These are phyloP conservation scores for Rhinolophus sinicus DNA, from an alignment of 2,113 vertebrate species.

Conservation along the genomic window DNA sequence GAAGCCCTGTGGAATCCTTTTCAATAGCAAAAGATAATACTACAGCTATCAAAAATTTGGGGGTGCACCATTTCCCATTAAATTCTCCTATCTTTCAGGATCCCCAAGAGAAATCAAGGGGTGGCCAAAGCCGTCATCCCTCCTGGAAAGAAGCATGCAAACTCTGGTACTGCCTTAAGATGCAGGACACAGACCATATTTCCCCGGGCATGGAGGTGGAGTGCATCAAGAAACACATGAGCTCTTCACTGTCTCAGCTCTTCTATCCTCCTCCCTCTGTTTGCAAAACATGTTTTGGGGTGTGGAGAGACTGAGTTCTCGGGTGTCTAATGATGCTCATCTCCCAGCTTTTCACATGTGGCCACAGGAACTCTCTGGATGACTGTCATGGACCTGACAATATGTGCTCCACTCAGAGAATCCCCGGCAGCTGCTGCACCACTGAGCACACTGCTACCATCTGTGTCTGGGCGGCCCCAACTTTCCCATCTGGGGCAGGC, in stretches of 20 bases:
- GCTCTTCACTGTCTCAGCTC: not conserved
- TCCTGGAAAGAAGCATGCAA: not conserved
- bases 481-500: not conserved
- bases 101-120: not conserved
- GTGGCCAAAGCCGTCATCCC: not conserved
- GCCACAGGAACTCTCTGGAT: not conserved
- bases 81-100: not conserved
- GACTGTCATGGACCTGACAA: not conserved
- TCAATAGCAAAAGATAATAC: not conserved
- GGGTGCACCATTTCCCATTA: not conserved
- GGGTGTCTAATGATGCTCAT: not conserved
- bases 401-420: not conserved
- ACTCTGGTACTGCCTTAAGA: not conserved
- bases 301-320: not conserved
- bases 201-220: not conserved
- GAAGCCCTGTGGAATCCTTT: not conserved
- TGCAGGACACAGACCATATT: not conserved
- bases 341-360: not conserved
- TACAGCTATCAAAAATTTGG: not conserved
- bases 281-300: not conserved
- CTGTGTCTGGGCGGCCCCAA: not conserved
- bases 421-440: accelerated
- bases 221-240: not conserved
- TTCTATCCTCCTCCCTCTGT: not conserved
- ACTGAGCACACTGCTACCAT: not conserved